A percentile compares a stretch with the other conserved stretches of the same genome.
These are phyloP conservation scores for Nephrotoma flavescens DNA, from an alignment of 2,888 invertebrate species.

Conservation along the genomic window DNA sequence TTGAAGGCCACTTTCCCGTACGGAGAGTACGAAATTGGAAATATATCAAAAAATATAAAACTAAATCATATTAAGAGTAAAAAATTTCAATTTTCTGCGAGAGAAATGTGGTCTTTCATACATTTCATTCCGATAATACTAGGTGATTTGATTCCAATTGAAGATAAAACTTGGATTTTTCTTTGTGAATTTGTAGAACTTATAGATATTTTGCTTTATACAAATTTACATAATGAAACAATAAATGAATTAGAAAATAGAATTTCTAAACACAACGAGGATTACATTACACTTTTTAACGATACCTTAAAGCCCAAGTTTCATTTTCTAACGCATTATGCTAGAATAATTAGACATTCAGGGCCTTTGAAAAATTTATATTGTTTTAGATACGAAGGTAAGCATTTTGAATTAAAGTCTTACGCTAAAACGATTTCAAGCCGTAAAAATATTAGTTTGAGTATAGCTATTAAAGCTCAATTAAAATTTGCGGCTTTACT, in stretches of 20 bases:
- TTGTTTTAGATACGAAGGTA: not conserved
- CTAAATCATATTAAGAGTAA: not conserved
- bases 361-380: no score
- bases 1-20: not conserved
- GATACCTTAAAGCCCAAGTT: not conserved
- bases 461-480: not conserved
- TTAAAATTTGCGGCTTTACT: not conserved
- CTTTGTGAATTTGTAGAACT: not conserved
- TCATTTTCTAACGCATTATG: no score
- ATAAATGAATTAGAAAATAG: not conserved
- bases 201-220: not conserved
- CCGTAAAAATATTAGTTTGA: not conserved
- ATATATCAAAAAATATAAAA: not conserved
- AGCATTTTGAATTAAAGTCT: no score
- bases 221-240: not conserved
- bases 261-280: not conserved
- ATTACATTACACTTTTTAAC: not conserved
- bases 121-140: not conserved
- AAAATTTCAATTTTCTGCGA: not conserved
- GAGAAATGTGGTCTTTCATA: not conserved
- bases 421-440: not conserved
- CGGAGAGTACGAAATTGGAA: not conserved
- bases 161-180: not conserved
- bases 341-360: no score
- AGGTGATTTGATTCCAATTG: not conserved